A percentile compares a stretch with the other conserved stretches of the same genome.
Conservation (phyloP, 1,140 invertebrate genomes). For the Brachystomella parvula region DNA sequence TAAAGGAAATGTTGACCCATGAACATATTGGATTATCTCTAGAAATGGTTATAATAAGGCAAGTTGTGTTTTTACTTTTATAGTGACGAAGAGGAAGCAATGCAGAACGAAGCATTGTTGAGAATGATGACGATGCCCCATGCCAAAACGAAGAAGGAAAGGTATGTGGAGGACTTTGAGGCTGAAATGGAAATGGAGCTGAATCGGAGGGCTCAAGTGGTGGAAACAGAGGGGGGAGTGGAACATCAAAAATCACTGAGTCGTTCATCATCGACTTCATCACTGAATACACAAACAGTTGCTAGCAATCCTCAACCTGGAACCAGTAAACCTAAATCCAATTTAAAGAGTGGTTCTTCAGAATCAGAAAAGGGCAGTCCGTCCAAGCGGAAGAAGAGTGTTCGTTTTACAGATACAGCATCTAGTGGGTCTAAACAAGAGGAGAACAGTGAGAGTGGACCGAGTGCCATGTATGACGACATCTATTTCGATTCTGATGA, state of each 20-base stretch:
- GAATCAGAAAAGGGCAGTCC: not conserved
- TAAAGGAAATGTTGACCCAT: not conserved
- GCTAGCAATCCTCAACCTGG: constrained; percentile 13
- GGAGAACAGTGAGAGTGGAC: not conserved
- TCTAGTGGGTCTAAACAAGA: not conserved
- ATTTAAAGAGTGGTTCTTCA: not conserved
- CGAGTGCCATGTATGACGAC: constrained; percentile 43
- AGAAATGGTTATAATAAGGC: not conserved
- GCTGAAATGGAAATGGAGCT: constrained; percentile 37
- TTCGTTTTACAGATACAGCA: constrained; percentile 1
- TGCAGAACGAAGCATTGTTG: constrained; percentile 19
- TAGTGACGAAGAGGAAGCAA: constrained; percentile 35
- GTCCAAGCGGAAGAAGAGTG: constrained; percentile 1
- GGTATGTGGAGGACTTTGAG: constrained; percentile 33
- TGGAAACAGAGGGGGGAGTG: constrained; percentile 29
- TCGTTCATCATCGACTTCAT: constrained; percentile 32
- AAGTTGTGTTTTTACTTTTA: constrained; percentile 6
- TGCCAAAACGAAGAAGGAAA: constrained; percentile 14
- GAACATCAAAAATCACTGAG: constrained; percentile 34
- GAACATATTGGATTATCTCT: not conserved
- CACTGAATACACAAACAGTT: constrained; percentile 18
- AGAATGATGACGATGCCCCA: constrained; percentile 23
- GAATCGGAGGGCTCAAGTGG: constrained; percentile 26
- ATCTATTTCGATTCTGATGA: constrained; percentile 50
- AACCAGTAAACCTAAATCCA: constrained; percentile 3